These are phyloP conservation scores for Orius insidiosus DNA, from an alignment of 1,140 invertebrate genomes.

Conservation along the genomic window DNA sequence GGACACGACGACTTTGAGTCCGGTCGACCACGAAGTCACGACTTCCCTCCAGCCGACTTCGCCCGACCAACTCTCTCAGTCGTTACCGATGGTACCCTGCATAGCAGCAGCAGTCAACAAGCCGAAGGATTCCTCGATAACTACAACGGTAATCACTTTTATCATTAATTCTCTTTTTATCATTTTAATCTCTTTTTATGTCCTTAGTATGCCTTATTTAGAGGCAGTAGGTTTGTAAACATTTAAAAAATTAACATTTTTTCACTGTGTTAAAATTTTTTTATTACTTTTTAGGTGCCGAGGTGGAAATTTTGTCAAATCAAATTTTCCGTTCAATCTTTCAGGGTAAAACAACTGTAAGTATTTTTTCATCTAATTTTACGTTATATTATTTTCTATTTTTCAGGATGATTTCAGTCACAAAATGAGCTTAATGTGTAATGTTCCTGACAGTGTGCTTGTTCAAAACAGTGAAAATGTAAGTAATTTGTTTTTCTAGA, in stretches of 20 bases:
- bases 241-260: background rate
- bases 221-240: conserved; percentile 1
- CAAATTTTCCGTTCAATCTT: conserved; percentile 8
- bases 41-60: conserved; percentile 20
- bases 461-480: conserved; percentile 4
- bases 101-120: conserved; percentile 48
- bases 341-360: conserved; percentile 7
- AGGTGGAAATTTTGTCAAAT: conserved; percentile 6
- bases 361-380: too few species aligned
- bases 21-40: conserved; percentile 29
- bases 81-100: conserved; percentile 56
- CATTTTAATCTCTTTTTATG: background rate
- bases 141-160: conserved; percentile 9
- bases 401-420: conserved; percentile 6
- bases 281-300: background rate
- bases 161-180: too few species aligned
- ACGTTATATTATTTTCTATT: background rate
- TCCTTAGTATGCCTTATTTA: background rate
- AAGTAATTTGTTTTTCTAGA: too few species aligned
- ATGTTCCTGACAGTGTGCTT: conserved; percentile 10
- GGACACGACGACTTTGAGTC: conserved; percentile 65
- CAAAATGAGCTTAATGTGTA: conserved; percentile 9
- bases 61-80: conserved; percentile 14
- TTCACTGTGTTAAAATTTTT: background rate
- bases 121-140: conserved; percentile 13